phyloP scores from a whole-genome alignment of 2,113 vertebrate species.

The Platichthys stellatus region DNA sequence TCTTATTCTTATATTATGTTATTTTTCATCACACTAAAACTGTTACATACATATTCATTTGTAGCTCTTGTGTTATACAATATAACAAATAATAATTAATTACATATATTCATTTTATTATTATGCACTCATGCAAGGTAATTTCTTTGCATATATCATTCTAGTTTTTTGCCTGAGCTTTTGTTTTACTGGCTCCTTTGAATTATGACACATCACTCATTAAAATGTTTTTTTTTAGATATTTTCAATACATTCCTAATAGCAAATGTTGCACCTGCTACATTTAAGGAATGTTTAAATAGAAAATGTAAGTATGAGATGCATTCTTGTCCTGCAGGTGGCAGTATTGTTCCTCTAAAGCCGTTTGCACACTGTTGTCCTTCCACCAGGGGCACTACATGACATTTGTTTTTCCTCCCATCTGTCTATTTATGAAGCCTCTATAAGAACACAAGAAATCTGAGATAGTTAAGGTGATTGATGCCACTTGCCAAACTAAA shows the following conservation, averaged over 20 bases:
- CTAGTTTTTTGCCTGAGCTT: constrained; percentile 31
- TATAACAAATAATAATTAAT: too few relatives aligned
- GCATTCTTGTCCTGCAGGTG: constrained; percentile 58
- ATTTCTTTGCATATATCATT: constrained; percentile 18
- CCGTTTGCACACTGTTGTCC: not conserved
- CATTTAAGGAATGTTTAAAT: constrained; percentile 50
- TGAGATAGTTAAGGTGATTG: constrained; percentile 44
- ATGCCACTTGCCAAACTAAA: constrained; percentile 2
- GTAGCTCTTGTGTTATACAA: too few relatives aligned
- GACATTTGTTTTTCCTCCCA: not conserved
- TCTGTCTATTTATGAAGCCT: constrained; percentile 21
- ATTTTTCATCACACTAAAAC: too few relatives aligned
- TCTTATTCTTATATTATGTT: too few relatives aligned
- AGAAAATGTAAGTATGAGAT: not conserved
- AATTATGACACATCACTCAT: constrained; percentile 55
- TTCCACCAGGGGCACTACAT: constrained; percentile 54
- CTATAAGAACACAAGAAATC: constrained; percentile 21
- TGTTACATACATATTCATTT: too few relatives aligned
- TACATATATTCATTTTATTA: constrained; percentile 2
- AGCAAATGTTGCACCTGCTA: constrained; percentile 50
- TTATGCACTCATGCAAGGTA: constrained; percentile 11
- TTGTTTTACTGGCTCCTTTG: constrained; percentile 26
- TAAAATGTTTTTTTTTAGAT: constrained; percentile 59
- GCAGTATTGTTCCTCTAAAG: constrained; percentile 63
- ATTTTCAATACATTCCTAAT: constrained; percentile 70